Evolutionary conservation across 2,888 invertebrate species (phyloP), one percentile per base, ranked within the genome.

Genomic region (Falcaria lacertinaria): DNA sequence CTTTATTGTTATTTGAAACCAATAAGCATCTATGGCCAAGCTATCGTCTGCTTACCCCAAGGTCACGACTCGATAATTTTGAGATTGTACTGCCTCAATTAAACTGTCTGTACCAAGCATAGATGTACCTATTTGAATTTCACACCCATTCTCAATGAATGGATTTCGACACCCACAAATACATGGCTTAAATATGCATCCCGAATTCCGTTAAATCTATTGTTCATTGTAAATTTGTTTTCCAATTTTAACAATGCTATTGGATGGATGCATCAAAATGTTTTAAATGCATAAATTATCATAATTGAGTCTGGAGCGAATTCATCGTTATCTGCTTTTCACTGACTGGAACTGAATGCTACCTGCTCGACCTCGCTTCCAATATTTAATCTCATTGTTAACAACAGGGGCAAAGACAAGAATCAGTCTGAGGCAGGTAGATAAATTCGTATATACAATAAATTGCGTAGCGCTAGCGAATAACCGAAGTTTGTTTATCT

Each of bases 321-420:
- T n/a, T n/a, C n/a, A n/a, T n/a, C n/a, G n/a, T n/a, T n/a, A 34
- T 39, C 43, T 47, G 41, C 45, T 43, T 34, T 41, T 48, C 47
- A 44, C 48, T 56, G 46, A 49, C 45, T 50, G 41, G 49, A 48
- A 45, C 32, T 41, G 43, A 48, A 52, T 48, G 47, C 69, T 78
- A 79, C 74, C 77, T 77, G 74, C 61, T 49, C 52, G 66, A 54
- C 67, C 72, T 75, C 63, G 69, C 54, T 44, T 51, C 60, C 54
- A 58, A 69, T 71, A 69, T 73, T 74, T 63, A 64, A 69, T 73
- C 72, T 65, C 74, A 61, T 62, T 57, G 60, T 46, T 61, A 70
- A 81, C 80, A 82, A 80, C 74, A 59, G 69, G 45, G 55, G 60
- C 72, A 56, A 58, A 64, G 61, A 65, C 57, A 49, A 67, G 65